Percentiles rank a stretch among this genome's conserved stretches.
phyloP scores from a whole-genome alignment of 2,797 vertebrate genomes.

The Eulemur rubriventer region DNA sequence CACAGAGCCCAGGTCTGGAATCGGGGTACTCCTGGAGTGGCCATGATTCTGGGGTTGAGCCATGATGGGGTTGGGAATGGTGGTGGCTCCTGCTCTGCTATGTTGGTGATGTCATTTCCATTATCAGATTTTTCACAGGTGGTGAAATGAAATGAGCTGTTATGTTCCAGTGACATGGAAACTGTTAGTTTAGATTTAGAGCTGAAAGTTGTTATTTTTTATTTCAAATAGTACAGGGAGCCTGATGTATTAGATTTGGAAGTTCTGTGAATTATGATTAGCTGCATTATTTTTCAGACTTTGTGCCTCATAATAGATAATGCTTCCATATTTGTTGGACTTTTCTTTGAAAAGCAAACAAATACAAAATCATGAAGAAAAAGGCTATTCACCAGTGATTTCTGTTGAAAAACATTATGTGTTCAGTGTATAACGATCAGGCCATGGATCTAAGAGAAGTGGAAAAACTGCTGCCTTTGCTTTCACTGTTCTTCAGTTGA shows the following conservation, averaged over 20 bases:
- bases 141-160: not conserved
- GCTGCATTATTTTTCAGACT: not conserved
- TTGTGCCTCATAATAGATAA: not conserved
- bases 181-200: not conserved
- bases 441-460: not conserved
- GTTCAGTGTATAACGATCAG: not conserved
- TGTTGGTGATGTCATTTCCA: not conserved
- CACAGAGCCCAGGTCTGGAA: not conserved
- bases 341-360: not conserved
- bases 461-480: not conserved
- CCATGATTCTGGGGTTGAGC: not conserved
- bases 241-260: not conserved
- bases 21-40: not conserved
- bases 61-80: not conserved
- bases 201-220: not conserved
- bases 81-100: not conserved
- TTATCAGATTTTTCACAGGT: not conserved
- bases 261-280: not conserved
- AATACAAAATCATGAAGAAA: not conserved
- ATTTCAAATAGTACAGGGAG: not conserved
- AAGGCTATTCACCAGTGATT: not conserved
- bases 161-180: not conserved
- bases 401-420: not conserved
- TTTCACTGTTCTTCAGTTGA: not conserved
- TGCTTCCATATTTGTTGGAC: not conserved